phyloP scores from a whole-genome alignment of 2,888 invertebrate species.

The Cryptocephalus moraei region DNA sequence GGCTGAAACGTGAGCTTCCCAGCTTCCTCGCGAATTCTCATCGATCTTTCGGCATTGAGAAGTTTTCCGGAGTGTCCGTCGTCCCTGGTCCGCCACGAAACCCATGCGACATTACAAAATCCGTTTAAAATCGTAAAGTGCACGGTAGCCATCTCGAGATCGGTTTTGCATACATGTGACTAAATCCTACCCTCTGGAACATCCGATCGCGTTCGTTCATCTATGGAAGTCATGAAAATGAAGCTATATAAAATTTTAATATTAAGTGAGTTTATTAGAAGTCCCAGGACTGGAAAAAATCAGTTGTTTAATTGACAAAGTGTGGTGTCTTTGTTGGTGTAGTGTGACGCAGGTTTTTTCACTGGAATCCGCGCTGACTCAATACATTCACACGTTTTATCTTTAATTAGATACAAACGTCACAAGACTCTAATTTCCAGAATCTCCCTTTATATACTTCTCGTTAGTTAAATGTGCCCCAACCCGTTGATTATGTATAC shows the following conservation, averaged over 20 bases:
- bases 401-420: background rate
- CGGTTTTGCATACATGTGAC: background rate
- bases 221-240: slow-evolving; percentile 26
- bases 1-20: too few species aligned
- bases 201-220: background rate
- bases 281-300: slow-evolving; percentile 30
- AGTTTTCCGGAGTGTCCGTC: too few species aligned
- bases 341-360: slow-evolving; percentile 19
- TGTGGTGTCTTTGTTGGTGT: slow-evolving; percentile 9
- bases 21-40: too few species aligned
- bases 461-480: slow-evolving; percentile 9
- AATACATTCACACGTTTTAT: slow-evolving; percentile 3
- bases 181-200: background rate
- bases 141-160: background rate
- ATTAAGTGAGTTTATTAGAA: slow-evolving; percentile 36
- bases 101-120: background rate
- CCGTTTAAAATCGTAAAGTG: background rate
- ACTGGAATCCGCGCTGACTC: slow-evolving; percentile 8
- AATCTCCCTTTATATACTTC: background rate
- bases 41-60: too few species aligned
- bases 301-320: slow-evolving; percentile 10
- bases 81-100: background rate
- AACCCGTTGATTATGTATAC: slow-evolving; percentile 27
- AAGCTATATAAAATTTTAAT: slow-evolving; percentile 35
- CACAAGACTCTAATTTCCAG: slow-evolving; percentile 6